Base-by-base conservation (phyloP, 2,888 invertebrate genomes). In the Athalia circularis region DNA sequence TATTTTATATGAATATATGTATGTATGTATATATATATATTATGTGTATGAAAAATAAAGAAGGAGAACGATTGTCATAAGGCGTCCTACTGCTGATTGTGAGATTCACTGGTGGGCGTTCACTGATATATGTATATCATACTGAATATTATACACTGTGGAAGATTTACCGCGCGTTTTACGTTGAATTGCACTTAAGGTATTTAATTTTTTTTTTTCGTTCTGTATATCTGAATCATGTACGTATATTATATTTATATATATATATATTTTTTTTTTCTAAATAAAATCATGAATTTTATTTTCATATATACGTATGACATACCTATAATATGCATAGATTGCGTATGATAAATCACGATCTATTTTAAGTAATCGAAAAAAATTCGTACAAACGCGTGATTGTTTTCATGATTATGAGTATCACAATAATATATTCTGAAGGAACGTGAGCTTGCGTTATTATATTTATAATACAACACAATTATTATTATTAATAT, bases 401-500 rank as follows among this genome's bases (percentile, higher is more conserved):
- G 70, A 70, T 70, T 57, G 72, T 59, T 75, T 75, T 50, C 74
- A 70, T 81, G 80, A 83, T 80, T 82, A 87, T 86, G 86, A 86
- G 84, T 88, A 88, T 88, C 88, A 88, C 88, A 87, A 86, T 29
- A 29, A 29, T 87, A 86, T 87, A 86, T 86, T 85, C 85, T 85
- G 84, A 85, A 87, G 86, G 86, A 86, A 88, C 86, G 86, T 86
- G 85, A 87, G 86, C 85, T 76, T 82, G 80, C 80, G 67, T 79
- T 11, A 29, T 67, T 67, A 50, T 8, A 70, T 45, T 59, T 59
- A 59, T 70, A 1, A n/a, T 59, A 57, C 70, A 72, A 72, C 15
- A 15, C 48, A 50, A 50, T 67, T 9, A 45, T 59, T 15, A 15
- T 13, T 13, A 8, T 15, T 13, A 13, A 13, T 59, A 59, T 59